Base-by-base conservation (phyloP, 2,113 vertebrate species). In the Embiotoca jacksoni region DNA sequence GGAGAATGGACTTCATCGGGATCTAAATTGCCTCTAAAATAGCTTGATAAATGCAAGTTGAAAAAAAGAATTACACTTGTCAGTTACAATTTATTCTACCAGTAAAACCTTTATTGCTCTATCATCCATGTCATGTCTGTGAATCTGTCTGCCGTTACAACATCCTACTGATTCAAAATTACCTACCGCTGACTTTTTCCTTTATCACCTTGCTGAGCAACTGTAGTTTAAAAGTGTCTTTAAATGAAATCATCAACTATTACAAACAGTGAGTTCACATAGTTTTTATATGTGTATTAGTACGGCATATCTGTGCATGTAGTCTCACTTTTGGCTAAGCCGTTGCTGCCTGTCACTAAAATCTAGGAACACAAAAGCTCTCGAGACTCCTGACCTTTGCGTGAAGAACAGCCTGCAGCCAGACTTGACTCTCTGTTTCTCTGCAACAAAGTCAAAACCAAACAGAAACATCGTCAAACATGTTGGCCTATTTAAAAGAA, bases 51-150 rank as follows among this genome's bases (percentile, higher is more conserved):
- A 84, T 88, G 89, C 64, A 56, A 59, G 73, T 15, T 61, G 62
- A 72, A 83, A 87, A 83, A 86, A 72, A 59, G 68, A 81, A 89
- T 82, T 75, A 82, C 77, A 78, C 70, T 68, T 87, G 86, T 89
- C 89, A 90, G 70, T 84, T 84, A 66, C 79, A 75, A 81, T 88
- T 83, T 89, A 83, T 86, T 81, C 83, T 71, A 41, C 85, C 39
- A 68, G 69, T 89, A 81, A 89, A 83, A 80, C 44, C 23, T 80
- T 72, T 70, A 81, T 87, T 86, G 82, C 67, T 76, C 79, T 55
- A 81, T 89, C 72, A 75, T 84, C 65, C 81, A 47, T 80, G 81
- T 88, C 84, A 62, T 85, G 68, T 82, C 75, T 74, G 64, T 63
- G 64, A 72, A 82, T 87, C 65, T 76, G 52, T 69, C 66, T 68